These are phyloP conservation scores for Isichthys henryi DNA, from an alignment of 2,113 vertebrate genomes.

Conservation along the genomic window DNA sequence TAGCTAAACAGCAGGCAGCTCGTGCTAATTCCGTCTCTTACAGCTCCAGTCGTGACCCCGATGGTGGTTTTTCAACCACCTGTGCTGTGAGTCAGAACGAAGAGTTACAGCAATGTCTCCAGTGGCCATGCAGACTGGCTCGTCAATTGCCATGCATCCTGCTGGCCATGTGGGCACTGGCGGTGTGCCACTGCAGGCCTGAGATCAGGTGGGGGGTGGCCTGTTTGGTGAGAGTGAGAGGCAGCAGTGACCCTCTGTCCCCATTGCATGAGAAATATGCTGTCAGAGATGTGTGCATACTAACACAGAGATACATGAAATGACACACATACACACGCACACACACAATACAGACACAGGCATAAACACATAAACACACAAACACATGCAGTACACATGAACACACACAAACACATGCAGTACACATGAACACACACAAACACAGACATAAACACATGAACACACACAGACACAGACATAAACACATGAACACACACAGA, in stretches of 20 bases:
- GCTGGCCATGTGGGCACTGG: neutral
- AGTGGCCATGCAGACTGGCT: neutral
- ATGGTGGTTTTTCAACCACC: neutral
- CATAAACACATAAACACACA: neutral
- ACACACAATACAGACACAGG: neutral
- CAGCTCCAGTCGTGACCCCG: neutral
- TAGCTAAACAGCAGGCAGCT: neutral
- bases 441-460: neutral
- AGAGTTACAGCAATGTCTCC: neutral
- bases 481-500: neutral
- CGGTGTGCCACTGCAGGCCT: neutral
- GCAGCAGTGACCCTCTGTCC: neutral
- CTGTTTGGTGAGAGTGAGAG: neutral
- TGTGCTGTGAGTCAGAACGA: neutral
- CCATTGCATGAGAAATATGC: neutral
- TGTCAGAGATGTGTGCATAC: neutral
- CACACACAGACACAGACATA: neutral
- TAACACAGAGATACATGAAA: neutral
- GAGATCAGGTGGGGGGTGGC: neutral
- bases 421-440: neutral
- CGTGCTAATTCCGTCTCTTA: neutral
- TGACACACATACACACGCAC: neutral
- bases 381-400: neutral
- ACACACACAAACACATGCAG: neutral
- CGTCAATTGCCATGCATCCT: neutral